Conservation (phyloP, 2,797 vertebrate species). For the Sandelia bainsii region DNA sequence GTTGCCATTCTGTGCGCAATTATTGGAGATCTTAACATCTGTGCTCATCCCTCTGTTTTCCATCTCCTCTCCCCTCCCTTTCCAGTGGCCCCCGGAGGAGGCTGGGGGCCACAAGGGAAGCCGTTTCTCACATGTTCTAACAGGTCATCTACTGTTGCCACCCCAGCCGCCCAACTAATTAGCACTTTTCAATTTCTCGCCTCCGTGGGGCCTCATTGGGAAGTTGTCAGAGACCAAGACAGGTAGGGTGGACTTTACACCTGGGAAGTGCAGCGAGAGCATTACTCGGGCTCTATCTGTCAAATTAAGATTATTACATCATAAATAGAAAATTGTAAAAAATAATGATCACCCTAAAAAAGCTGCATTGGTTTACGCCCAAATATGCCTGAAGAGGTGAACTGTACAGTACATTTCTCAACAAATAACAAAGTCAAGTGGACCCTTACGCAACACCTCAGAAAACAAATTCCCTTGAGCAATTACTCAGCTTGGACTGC, state of each 20-base stretch:
- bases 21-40: conserved; percentile 58
- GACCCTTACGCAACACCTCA: conserved; percentile 28
- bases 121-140: conserved; percentile 65
- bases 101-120: conserved; percentile 54
- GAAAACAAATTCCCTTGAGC: conserved; percentile 34
- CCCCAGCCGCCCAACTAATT: conserved; percentile 64
- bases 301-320: conserved; percentile 6
- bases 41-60: conserved; percentile 70
- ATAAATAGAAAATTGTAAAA: not conserved
- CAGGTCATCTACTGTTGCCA: conserved; percentile 61
- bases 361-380: conserved; percentile 8
- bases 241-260: conserved; percentile 20
- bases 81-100: conserved; percentile 45
- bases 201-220: conserved; percentile 39
- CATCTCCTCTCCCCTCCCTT: conserved; percentile 41
- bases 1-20: conserved; percentile 58
- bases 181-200: conserved; percentile 66
- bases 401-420: conserved; percentile 41
- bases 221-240: conserved; percentile 25
- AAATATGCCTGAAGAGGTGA: conserved; percentile 1
- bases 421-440: conserved; percentile 43
- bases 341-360: conserved; percentile 1
- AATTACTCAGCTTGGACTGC: not conserved
- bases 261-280: conserved; percentile 1
- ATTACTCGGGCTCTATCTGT: not conserved